Evolutionary conservation across 2,888 invertebrate species (phyloP).

Genomic region (Habroteleia sp.): DNA sequence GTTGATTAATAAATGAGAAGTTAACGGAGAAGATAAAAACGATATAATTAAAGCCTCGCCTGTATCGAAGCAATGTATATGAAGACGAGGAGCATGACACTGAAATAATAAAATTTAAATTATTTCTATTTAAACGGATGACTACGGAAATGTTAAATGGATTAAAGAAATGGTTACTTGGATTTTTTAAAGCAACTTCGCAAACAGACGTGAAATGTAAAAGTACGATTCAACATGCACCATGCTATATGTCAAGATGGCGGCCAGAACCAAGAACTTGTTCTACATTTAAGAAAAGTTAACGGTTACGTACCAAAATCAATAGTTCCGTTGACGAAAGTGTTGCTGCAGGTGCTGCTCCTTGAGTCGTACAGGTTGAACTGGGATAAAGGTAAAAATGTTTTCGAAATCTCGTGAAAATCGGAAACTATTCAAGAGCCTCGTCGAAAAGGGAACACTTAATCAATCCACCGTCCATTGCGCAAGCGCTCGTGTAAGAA

Average conservation of each 20-base stretch:
- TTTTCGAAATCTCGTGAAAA: not conserved
- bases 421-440: constrained; percentile 2
- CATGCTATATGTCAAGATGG: constrained; percentile 13
- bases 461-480: constrained; percentile 32
- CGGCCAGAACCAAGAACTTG: not conserved
- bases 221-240: too few species aligned
- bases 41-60: constrained; percentile 5
- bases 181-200: too few species aligned
- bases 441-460: constrained; percentile 12
- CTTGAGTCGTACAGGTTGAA: too few species aligned
- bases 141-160: too few species aligned
- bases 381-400: not conserved
- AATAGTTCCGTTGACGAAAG: not conserved
- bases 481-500: constrained; percentile 36
- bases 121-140: too few species aligned
- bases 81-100: too few species aligned
- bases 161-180: too few species aligned
- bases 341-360: not conserved
- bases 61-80: too few species aligned
- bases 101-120: too few species aligned
- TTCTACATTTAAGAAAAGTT: not conserved
- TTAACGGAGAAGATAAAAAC: constrained; percentile 15
- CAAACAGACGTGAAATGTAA: too few species aligned
- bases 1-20: constrained; percentile 16
- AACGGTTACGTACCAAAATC: constrained; percentile 33